These are phyloP conservation scores for Pycnonotus jocosus DNA, from an alignment of 2,113 vertebrate genomes.

Conservation along the genomic window DNA sequence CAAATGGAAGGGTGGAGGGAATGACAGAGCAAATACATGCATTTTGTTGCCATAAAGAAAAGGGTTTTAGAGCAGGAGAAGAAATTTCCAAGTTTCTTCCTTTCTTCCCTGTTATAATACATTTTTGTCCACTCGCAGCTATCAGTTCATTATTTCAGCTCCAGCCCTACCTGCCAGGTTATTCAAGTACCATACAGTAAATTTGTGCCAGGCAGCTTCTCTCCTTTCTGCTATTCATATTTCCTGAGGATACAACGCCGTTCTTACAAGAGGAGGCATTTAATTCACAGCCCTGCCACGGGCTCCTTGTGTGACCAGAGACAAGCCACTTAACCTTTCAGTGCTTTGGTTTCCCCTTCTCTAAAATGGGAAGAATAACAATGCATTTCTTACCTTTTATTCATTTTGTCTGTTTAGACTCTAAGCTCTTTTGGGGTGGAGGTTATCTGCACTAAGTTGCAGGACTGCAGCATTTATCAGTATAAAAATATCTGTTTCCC, in stretches of 20 bases:
- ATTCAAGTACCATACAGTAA: constrained; percentile 18
- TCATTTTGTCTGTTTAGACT: constrained; percentile 1
- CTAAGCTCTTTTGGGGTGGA: not conserved
- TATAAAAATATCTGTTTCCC: not conserved
- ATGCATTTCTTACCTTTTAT: not conserved
- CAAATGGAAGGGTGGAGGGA: not conserved
- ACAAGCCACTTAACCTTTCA: constrained; percentile 39
- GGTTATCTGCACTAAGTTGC: not conserved
- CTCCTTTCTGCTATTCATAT: constrained; percentile 25
- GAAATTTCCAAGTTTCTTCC: not conserved
- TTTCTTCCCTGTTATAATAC: not conserved
- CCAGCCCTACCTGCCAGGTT: constrained; percentile 10
- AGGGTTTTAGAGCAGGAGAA: not conserved
- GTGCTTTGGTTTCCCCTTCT: not conserved
- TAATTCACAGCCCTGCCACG: constrained; percentile 13
- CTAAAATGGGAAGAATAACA: not conserved
- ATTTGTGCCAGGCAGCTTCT: not conserved
- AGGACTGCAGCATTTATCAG: constrained; percentile 11
- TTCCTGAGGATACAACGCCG: not conserved
- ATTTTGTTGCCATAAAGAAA: not conserved
- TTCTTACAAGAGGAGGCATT: not conserved
- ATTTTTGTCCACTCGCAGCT: not conserved
- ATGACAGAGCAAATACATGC: not conserved
- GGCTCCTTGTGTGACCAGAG: not conserved
- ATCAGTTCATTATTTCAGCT: constrained; percentile 13